phyloP scores from a whole-genome alignment of 2,888 invertebrate genomes.

The Thereva unica region DNA sequence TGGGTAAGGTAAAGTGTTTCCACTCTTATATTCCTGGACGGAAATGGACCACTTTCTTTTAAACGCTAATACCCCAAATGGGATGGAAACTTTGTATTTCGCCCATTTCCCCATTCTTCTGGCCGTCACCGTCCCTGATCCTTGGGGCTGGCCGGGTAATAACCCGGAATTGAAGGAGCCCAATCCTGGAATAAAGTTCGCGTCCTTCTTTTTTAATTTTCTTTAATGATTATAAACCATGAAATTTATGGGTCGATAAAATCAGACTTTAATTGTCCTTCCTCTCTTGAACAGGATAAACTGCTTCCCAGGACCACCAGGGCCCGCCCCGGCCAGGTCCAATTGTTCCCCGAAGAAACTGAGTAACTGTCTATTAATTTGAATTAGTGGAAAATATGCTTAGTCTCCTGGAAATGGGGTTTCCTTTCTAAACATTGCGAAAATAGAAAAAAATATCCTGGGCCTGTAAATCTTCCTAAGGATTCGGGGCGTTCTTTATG shows the following conservation, averaged over 20 bases:
- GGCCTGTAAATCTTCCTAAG: too few relatives aligned
- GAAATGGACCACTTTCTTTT: too few relatives aligned
- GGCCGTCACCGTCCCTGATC: neutral
- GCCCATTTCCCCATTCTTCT: too few relatives aligned
- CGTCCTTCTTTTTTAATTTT: conserved; percentile 29
- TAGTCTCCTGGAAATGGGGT: neutral
- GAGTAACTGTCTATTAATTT: neutral
- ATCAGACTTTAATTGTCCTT: conserved; percentile 31
- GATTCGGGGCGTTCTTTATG: too few relatives aligned
- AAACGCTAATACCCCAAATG: too few relatives aligned
- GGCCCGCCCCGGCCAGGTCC: too few relatives aligned
- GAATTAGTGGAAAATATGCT: conserved; percentile 1
- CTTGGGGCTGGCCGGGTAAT: neutral
- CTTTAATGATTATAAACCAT: conserved; percentile 35
- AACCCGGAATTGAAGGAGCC: neutral
- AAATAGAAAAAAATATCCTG: too few relatives aligned
- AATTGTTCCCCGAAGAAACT: neutral
- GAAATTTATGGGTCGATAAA: conserved; percentile 35
- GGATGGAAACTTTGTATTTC: too few relatives aligned
- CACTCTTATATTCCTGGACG: too few relatives aligned
- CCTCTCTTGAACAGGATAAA: neutral
- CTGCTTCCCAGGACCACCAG: too few relatives aligned
- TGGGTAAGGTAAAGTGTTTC: too few relatives aligned
- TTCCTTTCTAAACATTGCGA: too few relatives aligned
- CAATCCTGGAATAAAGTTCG: conserved; percentile 4